Evolutionary conservation across 1,140 invertebrate species (phyloP).

Genomic region (Ctenoplectra terminalis): DNA sequence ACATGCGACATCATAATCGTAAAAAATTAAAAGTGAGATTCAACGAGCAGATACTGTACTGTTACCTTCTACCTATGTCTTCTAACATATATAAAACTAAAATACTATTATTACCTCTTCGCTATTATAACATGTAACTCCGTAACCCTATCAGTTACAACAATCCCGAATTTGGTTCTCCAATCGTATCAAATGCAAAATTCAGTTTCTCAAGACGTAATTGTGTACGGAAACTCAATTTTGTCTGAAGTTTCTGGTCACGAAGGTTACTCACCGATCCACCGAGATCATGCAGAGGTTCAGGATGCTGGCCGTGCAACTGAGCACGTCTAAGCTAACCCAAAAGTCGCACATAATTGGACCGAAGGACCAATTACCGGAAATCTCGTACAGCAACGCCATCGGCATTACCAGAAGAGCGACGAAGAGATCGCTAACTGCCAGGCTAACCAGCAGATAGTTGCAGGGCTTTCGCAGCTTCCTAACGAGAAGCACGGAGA

Average conservation of each 20-base stretch:
- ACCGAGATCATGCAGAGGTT: slow-evolving; percentile 96
- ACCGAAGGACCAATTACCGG: slow-evolving; percentile 93
- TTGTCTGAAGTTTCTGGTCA: background rate
- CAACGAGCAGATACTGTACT: too few relatives aligned
- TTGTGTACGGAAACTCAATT: background rate
- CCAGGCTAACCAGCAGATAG: slow-evolving; percentile 94
- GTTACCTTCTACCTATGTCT: too few relatives aligned
- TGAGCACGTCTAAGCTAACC: slow-evolving; percentile 93
- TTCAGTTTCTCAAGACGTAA: background rate
- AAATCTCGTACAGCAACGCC: slow-evolving; percentile 92
- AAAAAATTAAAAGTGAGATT: too few relatives aligned
- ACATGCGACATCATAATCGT: too few relatives aligned
- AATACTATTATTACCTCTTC: too few relatives aligned
- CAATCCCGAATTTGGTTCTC: background rate
- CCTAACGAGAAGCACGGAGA: slow-evolving; percentile 93
- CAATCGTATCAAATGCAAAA: background rate
- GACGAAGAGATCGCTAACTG: slow-evolving; percentile 93
- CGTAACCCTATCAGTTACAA: background rate
- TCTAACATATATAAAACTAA: too few relatives aligned
- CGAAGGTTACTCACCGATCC: slow-evolving; percentile 84
- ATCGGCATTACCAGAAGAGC: slow-evolving; percentile 93
- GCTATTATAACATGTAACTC: too few relatives aligned
- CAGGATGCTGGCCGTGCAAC: slow-evolving; percentile 94
- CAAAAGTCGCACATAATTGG: slow-evolving; percentile 92
- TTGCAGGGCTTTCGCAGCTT: slow-evolving; percentile 93